phyloP scores from a whole-genome alignment of 2,113 vertebrate genomes.

The Theristicus caerulescens region DNA sequence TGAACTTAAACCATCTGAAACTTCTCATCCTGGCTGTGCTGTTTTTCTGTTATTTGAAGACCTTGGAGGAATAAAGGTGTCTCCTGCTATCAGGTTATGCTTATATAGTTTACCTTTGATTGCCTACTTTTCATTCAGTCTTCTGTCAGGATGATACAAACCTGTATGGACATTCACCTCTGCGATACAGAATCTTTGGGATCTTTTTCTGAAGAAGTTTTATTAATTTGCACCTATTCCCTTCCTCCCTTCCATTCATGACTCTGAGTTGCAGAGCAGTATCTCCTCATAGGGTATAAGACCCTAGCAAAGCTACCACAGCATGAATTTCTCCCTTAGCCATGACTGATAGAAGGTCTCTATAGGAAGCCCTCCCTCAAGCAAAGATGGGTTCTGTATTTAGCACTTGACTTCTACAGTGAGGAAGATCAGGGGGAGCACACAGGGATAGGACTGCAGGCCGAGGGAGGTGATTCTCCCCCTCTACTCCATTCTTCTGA shows the following conservation, averaged over 20 bases:
- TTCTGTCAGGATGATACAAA: background rate
- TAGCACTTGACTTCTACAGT: background rate
- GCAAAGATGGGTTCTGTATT: background rate
- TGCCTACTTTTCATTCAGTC: background rate
- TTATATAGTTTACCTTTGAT: background rate
- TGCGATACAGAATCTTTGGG: background rate
- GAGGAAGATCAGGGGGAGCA: background rate
- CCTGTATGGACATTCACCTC: background rate
- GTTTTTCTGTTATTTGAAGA: background rate
- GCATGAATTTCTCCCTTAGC: background rate
- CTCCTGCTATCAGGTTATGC: background rate
- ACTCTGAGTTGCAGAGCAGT: background rate
- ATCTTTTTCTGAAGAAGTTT: background rate
- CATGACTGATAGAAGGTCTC: fast-evolving
- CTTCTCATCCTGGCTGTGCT: background rate
- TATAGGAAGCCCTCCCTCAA: background rate
- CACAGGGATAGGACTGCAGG: background rate
- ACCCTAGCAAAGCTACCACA: background rate
- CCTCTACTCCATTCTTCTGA: too few relatives aligned
- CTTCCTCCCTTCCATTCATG: background rate
- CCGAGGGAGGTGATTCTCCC: too few relatives aligned
- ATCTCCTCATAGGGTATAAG: background rate
- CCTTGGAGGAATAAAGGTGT: background rate
- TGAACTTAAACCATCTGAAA: background rate
- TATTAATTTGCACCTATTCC: background rate